Evolutionary conservation across 2,113 vertebrate genomes (phyloP).

Genomic region (Hylia prasina): DNA sequence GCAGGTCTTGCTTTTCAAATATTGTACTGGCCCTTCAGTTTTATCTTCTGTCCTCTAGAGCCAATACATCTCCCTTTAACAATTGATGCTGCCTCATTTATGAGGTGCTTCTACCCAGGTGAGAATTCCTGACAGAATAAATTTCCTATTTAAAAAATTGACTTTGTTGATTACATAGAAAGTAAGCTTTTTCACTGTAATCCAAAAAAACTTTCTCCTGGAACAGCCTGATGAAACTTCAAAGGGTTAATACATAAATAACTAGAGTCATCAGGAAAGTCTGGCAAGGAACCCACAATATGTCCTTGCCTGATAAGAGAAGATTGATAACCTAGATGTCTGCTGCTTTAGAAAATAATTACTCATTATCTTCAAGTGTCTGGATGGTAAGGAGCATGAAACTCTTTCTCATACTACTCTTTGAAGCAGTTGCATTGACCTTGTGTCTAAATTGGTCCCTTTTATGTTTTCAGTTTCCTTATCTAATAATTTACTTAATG

Average conservation of each 20-base stretch:
- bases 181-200: not conserved
- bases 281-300: not conserved
- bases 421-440: slow-evolving; percentile 10
- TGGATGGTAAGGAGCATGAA: not conserved
- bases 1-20: not conserved
- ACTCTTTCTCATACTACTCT: not conserved
- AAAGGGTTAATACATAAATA: not conserved
- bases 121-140: not conserved
- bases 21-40: not conserved
- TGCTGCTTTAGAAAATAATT: slow-evolving; percentile 37
- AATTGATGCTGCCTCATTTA: not conserved
- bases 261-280: not conserved
- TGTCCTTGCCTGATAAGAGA: not conserved
- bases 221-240: not conserved
- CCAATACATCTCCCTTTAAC: not conserved
- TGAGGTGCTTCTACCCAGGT: not conserved
- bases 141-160: not conserved
- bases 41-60: not conserved
- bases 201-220: not conserved
- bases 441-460: slow-evolving; percentile 1
- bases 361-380: not conserved
- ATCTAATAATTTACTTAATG: slow-evolving; percentile 31
- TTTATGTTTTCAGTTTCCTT: slow-evolving; percentile 34
- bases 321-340: slow-evolving; percentile 27
- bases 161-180: not conserved